Base-by-base conservation (phyloP, 1,140 invertebrate genomes). In the Aphidius gifuensis region DNA sequence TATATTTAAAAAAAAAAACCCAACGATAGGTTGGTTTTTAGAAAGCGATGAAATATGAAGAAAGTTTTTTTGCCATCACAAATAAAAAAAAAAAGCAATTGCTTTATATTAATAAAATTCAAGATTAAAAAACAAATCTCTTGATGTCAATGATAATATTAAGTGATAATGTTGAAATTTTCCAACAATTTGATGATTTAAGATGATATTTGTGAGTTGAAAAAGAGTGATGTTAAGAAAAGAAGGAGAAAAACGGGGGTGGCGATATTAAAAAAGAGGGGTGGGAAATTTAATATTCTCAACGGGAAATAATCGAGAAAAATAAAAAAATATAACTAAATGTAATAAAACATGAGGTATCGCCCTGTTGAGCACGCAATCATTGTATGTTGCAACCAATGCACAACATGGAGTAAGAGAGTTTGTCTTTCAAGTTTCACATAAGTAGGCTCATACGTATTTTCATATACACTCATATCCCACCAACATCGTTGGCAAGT, bases 341-440 rank as follows among this genome's bases (percentile, higher is more conserved):
- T 60, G 67, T 65, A 57, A 45, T 46, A 61, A 51, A 66, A 56
- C 42, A 59, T 55, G 62, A 69, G 69, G 67, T 70, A 69, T 75
- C 73, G 74, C 71, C 73, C 72, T 76, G 76, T 73, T 69, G 71
- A 75, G 69, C 72, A 70, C 72, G 71, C 68, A 73, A 67, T 69
- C 68, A 71, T 32, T 32, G 4, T 32, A 32, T 74, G 72, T 76
- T 68, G 70, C 73, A 75, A 71, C 69, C 68, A 66, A 72, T 68
- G 73, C 71, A 71, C 75, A 76, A 76, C 76, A 75, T 76, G 74
- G 72, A 77, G 74, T 72, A 72, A 70, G 70, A 68, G 68, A 23
- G 23, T 32, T 32, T 71, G 69, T 68, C 70, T 71, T 68, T 66
- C 65, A 72, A 68, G 73, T 32, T 4, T 32, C 74, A 75, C 76